Base-by-base conservation (phyloP, 2,113 vertebrate species). In the Apteryx owenii region DNA sequence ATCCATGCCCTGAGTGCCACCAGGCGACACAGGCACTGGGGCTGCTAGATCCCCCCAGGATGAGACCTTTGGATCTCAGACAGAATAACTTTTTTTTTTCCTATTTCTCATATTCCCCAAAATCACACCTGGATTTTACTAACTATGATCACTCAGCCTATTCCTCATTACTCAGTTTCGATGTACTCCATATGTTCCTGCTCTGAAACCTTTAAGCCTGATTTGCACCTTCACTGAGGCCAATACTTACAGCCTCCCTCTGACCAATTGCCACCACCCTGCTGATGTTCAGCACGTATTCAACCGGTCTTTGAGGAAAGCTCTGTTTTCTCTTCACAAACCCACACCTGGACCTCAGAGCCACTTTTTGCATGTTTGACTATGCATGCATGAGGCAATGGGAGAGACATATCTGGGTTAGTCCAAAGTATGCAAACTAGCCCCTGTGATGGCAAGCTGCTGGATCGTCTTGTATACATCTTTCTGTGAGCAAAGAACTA, bases 401-500 rank as follows among this genome's bases (percentile, higher is more conserved):
- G 23, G 31, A 77, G 48, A 71, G 40, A 18, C 0, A 0, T 5
- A 75, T 4, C 25, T 44, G 42, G 73, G 77, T 69, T 56, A 56
- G 22, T 22, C 61, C 46, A 4, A 89, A 51, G 20, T 54, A 46
- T 0, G 50, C 44, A 1, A 6, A 17, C 31, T 5, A 69, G 22
- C 11, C 23, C 19, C 60, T 22, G 60, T 3, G 50, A 46, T 15
- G 22, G 60, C 65, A 22, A 1, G 0, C 10, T 12, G 28, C 40
- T 38, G n/a, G 58, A 44, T 12, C 42, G 25, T 64, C 60, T 78
- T 1, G 0, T 2, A 66, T 28, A 15, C 14, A 6, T 17, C 13
- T n/a, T 9, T 12, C 51, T 69, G 53, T 2, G 13, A 29, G 42
- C 50, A 54, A 33, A 58, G 31, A 12, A 23, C 31, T 79, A 68